A percentile compares a stretch with the other conserved stretches of the same genome.
Evolutionary conservation across 2,888 invertebrate genomes (phyloP).

Genomic region (Reticulitermes lucifugus): DNA sequence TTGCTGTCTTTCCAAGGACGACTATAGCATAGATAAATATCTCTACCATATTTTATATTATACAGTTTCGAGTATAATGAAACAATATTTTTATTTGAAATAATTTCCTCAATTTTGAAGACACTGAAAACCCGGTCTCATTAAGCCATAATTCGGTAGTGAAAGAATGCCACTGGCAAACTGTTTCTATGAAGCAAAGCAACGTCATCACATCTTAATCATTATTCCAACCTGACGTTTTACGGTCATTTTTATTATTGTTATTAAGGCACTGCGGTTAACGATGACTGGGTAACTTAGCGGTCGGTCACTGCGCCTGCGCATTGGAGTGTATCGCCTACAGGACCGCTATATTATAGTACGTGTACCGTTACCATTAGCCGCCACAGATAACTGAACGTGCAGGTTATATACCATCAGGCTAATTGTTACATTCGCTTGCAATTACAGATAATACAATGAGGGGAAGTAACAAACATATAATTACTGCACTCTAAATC

Average conservation of each 20-base stretch:
- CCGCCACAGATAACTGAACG: neutral
- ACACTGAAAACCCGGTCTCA: too few species aligned
- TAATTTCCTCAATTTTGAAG: too few species aligned
- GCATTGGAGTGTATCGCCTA: constrained; percentile 22
- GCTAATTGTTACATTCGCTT: neutral
- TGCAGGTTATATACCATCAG: neutral
- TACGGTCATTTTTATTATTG: neutral
- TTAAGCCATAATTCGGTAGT: too few species aligned
- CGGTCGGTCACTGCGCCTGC: constrained; percentile 30
- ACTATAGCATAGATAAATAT: too few species aligned
- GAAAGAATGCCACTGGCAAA: neutral
- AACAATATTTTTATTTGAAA: too few species aligned
- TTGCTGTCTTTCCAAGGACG: too few species aligned
- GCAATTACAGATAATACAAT: neutral
- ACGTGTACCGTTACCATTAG: constrained; percentile 5
- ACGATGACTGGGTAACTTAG: neutral
- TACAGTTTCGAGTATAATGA: too few species aligned
- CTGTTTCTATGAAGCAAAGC: neutral
- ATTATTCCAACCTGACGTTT: neutral
- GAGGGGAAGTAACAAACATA: neutral
- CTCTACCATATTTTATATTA: too few species aligned
- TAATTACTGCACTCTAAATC: neutral
- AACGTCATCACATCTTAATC: neutral
- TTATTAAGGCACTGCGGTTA: neutral
- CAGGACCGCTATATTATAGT: neutral